These are phyloP conservation scores for Drosophila anomalata DNA, from an alignment of 2,888 invertebrate species.

Conservation along the genomic window DNA sequence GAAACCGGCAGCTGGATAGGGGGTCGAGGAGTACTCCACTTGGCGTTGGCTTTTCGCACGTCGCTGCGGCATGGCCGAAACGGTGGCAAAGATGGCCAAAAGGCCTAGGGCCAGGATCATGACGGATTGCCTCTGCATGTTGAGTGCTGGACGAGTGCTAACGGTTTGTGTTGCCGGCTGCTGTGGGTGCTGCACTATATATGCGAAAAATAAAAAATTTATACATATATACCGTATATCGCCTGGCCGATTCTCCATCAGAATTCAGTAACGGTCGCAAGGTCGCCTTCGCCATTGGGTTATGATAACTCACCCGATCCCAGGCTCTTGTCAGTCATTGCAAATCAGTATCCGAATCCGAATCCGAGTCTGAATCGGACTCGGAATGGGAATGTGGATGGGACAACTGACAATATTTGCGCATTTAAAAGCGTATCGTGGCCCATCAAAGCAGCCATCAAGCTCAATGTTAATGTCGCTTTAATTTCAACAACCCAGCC, in stretches of 20 bases:
- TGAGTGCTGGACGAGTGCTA: conserved; percentile 54
- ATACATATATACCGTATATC: not conserved
- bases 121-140: conserved; percentile 58
- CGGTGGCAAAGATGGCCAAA: conserved; percentile 32
- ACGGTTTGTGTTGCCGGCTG: conserved; percentile 71
- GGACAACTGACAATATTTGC: conserved; percentile 65
- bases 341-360: conserved; percentile 45
- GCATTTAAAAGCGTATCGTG: conserved; percentile 73
- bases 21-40: conserved; percentile 70
- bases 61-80: conserved; percentile 59
- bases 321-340: conserved; percentile 44
- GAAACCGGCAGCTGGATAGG: conserved; percentile 81
- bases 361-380: not conserved
- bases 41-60: conserved; percentile 70
- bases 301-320: conserved; percentile 73
- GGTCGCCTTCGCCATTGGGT: conserved; percentile 55
- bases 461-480: conserved; percentile 75
- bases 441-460: conserved; percentile 67
- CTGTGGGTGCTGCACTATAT: conserved; percentile 67
- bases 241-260: conserved; percentile 64
- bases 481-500: conserved; percentile 62
- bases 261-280: conserved; percentile 81
- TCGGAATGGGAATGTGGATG: conserved; percentile 28
- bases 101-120: conserved; percentile 53
- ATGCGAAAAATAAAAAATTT: conserved; percentile 36